Conservation (phyloP, 2,113 vertebrate species). For the Bungarus multicinctus region DNA sequence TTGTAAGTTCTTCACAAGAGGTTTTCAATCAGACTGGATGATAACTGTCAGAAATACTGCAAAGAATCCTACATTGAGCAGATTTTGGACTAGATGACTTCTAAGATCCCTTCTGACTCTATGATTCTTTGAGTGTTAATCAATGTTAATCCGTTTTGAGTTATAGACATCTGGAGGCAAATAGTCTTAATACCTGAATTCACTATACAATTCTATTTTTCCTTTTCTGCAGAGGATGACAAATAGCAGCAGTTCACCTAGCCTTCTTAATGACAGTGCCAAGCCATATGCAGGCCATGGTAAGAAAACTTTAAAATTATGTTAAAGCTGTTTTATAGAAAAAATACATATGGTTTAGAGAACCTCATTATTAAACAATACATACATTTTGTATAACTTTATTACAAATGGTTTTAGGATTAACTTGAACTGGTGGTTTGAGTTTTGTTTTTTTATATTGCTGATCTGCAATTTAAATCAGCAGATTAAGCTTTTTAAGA, state of each 20-base stretch:
- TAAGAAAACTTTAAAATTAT: constrained; percentile 63
- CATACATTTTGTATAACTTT: background rate
- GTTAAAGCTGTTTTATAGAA: background rate
- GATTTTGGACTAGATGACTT: background rate
- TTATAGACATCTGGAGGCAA: background rate
- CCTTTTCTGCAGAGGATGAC: constrained; percentile 86
- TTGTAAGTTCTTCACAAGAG: background rate
- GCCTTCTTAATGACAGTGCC: constrained; percentile 97
- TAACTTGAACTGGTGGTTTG: background rate
- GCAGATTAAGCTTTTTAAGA: background rate
- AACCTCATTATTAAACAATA: background rate
- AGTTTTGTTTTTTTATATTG: background rate
- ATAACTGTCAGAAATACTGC: background rate
- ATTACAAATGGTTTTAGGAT: background rate
- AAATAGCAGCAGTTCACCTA: constrained; percentile 97
- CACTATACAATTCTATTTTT: constrained; percentile 19
- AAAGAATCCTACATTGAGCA: background rate
- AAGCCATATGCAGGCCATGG: constrained; percentile 94
- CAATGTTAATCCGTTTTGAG: background rate
- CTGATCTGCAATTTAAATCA: background rate
- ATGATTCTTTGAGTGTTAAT: background rate
- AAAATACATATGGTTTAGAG: background rate
- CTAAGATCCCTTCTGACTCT: background rate
- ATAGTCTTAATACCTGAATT: constrained; percentile 6
- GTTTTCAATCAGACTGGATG: background rate